These are phyloP conservation scores for Sylvia atricapilla DNA, from an alignment of 2,113 vertebrate species.

Conservation along the genomic window DNA sequence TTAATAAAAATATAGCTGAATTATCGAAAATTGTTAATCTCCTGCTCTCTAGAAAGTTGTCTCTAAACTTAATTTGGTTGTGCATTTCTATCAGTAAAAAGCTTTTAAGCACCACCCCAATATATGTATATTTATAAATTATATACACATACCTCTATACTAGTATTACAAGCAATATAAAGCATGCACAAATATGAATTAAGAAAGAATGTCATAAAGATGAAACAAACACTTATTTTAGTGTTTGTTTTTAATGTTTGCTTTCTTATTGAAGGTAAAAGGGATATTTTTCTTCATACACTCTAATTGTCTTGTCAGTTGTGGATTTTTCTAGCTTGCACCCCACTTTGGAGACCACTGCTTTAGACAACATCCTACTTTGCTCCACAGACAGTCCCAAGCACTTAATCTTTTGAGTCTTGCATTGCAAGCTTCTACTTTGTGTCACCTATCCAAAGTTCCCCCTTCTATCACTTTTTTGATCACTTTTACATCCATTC, in stretches of 20 bases:
- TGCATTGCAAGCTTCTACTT: background rate
- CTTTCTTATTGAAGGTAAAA: background rate
- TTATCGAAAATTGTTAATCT: background rate
- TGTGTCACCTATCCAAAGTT: background rate
- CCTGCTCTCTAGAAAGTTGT: background rate
- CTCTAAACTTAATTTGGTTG: background rate
- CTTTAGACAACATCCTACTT: background rate
- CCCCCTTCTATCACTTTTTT: background rate
- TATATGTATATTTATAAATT: background rate
- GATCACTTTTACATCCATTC: background rate
- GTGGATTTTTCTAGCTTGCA: background rate
- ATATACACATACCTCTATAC: background rate
- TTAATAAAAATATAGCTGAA: background rate
- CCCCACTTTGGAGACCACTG: background rate
- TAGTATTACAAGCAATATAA: background rate
- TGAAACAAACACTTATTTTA: background rate
- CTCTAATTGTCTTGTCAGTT: background rate
- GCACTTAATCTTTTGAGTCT: background rate
- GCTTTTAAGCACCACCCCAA: background rate
- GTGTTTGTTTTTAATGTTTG: background rate
- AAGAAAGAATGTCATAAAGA: background rate
- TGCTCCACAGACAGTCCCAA: background rate
- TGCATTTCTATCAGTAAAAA: background rate
- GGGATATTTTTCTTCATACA: background rate
- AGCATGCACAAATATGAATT: background rate